Conservation (phyloP, 2,888 invertebrate species). For the Agrypnus murinus region DNA sequence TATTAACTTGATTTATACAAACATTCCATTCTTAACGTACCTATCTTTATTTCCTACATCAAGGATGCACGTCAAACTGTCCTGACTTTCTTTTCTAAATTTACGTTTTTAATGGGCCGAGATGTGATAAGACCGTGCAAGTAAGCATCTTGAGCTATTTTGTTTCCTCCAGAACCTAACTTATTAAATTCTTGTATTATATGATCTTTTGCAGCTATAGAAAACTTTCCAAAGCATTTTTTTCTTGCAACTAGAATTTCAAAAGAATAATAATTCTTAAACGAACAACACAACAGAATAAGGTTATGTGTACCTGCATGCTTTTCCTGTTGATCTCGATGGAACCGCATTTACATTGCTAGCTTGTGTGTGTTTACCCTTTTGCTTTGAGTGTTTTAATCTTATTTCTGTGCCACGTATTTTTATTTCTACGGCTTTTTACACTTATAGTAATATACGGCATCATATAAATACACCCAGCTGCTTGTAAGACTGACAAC, state of each 20-base stretch:
- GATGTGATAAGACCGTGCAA: background rate
- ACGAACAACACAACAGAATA: too few relatives aligned
- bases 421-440: background rate
- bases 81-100: background rate
- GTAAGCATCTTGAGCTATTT: background rate
- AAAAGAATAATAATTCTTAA: too few relatives aligned
- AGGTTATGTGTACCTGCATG: background rate
- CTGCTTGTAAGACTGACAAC: too few relatives aligned
- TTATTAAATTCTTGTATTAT: background rate
- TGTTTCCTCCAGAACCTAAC: background rate
- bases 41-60: background rate
- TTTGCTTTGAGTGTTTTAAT: background rate
- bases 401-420: background rate
- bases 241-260: slow-evolving; percentile 1
- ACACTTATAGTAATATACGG: too few relatives aligned
- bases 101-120: background rate
- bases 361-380: background rate
- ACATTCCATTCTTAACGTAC: too few relatives aligned
- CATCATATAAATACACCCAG: too few relatives aligned
- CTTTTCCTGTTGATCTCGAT: background rate
- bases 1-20: too few relatives aligned
- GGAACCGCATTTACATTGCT: background rate
- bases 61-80: background rate
- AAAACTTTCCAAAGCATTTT: background rate
- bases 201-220: background rate